Percentiles rank a stretch among this genome's conserved stretches.
Conservation (phyloP, 2,888 invertebrate species). For the Pristionchus arcanus region DNA sequence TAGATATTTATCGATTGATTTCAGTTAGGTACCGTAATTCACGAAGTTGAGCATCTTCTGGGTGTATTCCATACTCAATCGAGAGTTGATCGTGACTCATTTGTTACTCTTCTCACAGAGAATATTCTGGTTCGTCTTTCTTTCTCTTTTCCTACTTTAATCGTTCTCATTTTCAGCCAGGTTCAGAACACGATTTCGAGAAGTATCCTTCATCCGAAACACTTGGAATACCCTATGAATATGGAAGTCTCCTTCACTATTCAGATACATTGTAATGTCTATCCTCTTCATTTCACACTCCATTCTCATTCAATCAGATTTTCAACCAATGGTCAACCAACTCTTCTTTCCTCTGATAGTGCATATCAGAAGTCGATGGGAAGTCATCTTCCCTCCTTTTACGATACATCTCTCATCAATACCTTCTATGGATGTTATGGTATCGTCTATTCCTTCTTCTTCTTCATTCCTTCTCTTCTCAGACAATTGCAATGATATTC, state of each 20-base stretch:
- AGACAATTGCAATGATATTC: not conserved
- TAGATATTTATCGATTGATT: not conserved
- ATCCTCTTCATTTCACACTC: not conserved
- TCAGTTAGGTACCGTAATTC: constrained; percentile 44
- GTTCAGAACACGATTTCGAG: constrained; percentile 40
- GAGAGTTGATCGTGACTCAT: constrained; percentile 17
- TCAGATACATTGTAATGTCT: constrained; percentile 33
- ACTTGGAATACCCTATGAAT: constrained; percentile 47
- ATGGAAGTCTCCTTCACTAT: constrained; percentile 30
- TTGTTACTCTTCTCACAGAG: constrained; percentile 14
- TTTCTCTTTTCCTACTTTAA: not conserved
- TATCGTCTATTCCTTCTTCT: not conserved
- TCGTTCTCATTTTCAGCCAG: not conserved
- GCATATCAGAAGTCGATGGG: constrained; percentile 40
- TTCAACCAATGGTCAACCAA: constrained; percentile 13
- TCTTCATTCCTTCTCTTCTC: not conserved
- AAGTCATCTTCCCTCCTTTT: constrained; percentile 35
- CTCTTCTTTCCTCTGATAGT: not conserved
- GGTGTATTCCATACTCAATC: constrained; percentile 45
- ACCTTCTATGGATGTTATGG: constrained; percentile 37
- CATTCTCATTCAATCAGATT: not conserved
- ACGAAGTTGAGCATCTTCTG: constrained; percentile 35
- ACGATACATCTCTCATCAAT: constrained; percentile 31
- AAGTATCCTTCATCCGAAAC: constrained; percentile 20
- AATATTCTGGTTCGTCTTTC: constrained; percentile 4